Percentiles rank a stretch among this genome's conserved stretches.
Evolutionary conservation across 1,140 invertebrate species (phyloP).

Genomic region (Bradysia coprophila): DNA sequence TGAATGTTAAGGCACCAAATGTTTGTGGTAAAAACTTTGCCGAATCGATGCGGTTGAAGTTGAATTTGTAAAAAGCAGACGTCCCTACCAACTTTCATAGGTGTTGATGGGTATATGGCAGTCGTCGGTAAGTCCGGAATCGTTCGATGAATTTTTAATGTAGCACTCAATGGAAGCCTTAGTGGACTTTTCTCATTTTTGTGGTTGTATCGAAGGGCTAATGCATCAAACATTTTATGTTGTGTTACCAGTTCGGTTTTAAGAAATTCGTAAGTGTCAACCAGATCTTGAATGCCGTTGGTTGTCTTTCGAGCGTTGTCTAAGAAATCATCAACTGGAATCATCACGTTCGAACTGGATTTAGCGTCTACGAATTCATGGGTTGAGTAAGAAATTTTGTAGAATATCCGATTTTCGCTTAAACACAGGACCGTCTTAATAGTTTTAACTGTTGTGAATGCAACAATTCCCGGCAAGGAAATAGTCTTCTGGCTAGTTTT

Average conservation of each 20-base stretch:
- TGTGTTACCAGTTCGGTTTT: neutral
- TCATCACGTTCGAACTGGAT: too few species aligned
- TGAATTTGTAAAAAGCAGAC: too few species aligned
- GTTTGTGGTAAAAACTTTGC: too few species aligned
- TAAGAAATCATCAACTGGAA: neutral
- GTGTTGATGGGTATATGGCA: too few species aligned
- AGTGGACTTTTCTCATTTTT: too few species aligned
- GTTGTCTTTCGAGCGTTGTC: neutral
- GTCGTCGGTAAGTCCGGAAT: too few species aligned
- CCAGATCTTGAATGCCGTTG: neutral
- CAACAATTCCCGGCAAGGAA: neutral
- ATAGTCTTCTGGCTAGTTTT: neutral
- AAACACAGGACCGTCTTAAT: neutral
- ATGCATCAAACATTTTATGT: neutral
- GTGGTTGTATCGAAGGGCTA: neutral
- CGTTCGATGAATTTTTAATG: too few species aligned
- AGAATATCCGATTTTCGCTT: neutral
- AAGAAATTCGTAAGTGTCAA: neutral
- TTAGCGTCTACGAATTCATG: neutral
- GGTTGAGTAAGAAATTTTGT: neutral
- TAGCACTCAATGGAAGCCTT: too few species aligned
- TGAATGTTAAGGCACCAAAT: too few species aligned
- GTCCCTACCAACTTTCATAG: too few species aligned
- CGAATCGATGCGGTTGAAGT: too few species aligned
- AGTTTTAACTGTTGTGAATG: neutral